Evolutionary conservation across 2,113 vertebrate genomes (phyloP), one percentile per base, ranked within the genome.

Genomic region (Apodemus speciosus): DNA sequence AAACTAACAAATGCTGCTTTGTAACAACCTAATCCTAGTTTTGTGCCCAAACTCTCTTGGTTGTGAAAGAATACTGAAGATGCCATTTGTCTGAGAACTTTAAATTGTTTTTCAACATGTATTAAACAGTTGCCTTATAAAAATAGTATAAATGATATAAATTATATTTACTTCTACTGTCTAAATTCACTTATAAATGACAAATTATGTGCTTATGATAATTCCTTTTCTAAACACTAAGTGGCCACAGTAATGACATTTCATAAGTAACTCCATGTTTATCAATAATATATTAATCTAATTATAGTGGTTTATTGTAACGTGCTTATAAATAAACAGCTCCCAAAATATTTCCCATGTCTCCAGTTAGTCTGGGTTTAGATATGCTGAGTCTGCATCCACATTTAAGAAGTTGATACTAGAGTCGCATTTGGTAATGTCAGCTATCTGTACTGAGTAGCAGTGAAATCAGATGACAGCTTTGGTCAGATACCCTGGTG

Each of bases 301-400:
- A 99, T 99, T 99, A 98, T 99, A 98, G 97, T 97, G 95, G 97
- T 96, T 97, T 98, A 98, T 98, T 98, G 96, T 97, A 97, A 98
- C 98, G 98, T 96, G 94, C 97, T 98, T 99, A 99, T 99, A 99
- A 99, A 99, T 99, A 99, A 99, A 99, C 98, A 98, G 97, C 97
- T 98, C 98, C 98, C 97, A 98, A 99, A 99, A 99, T 99, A 99
- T 98, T 99, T 98, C 97, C 97, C 97, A 98, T 98, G 99, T 99
- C 99, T 99, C 99, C 99, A 99, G 98, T 99, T 99, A 98, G 99
- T 99, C 99, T 99, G 98, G 98, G 98, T 98, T 98, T 96, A 98
- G 98, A 99, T 98, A 98, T 97, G 97, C 98, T 98, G 98, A 98
- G 98, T 98, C 97, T 97, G 98, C 98, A 98, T 98, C 99, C 99